Percentiles rank a stretch among this genome's conserved stretches.
Evolutionary conservation across 2,888 invertebrate genomes (phyloP).

Genomic region (Apamea sordens): DNA sequence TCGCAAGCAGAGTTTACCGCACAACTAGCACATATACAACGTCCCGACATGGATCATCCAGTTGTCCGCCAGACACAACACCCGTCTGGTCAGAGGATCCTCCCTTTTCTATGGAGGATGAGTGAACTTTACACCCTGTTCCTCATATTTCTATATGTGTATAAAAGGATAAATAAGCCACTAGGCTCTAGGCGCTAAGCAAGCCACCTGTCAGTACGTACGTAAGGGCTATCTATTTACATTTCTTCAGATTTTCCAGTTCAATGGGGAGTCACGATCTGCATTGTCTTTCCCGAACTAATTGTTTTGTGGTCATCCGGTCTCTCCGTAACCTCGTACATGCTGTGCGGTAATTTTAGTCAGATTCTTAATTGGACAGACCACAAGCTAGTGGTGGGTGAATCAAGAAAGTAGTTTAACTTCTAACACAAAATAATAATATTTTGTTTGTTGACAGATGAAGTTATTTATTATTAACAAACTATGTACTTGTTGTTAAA

Average conservation of each 20-base stretch:
- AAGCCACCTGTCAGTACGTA: neutral
- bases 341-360: neutral
- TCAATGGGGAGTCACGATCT: neutral
- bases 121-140: too few species aligned
- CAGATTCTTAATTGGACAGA: neutral
- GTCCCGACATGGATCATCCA: too few species aligned
- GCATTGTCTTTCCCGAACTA: neutral
- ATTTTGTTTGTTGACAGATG: slow-evolving; percentile 1
- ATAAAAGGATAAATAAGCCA: neutral
- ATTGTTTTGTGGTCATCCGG: neutral
- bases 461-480: slow-evolving; percentile 26
- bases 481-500: neutral
- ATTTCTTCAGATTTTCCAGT: neutral
- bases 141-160: too few species aligned
- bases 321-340: neutral
- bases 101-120: too few species aligned
- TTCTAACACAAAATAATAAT: neutral
- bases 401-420: slow-evolving; percentile 9
- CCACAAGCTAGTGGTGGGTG: neutral
- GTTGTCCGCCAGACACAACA: too few species aligned
- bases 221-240: neutral
- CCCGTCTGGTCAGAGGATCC: too few species aligned
- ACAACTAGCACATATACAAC: too few species aligned
- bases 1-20: too few species aligned
- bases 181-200: neutral